Evolutionary conservation across 2,888 invertebrate species (phyloP).

Genomic region (Diarsia dahlii): DNA sequence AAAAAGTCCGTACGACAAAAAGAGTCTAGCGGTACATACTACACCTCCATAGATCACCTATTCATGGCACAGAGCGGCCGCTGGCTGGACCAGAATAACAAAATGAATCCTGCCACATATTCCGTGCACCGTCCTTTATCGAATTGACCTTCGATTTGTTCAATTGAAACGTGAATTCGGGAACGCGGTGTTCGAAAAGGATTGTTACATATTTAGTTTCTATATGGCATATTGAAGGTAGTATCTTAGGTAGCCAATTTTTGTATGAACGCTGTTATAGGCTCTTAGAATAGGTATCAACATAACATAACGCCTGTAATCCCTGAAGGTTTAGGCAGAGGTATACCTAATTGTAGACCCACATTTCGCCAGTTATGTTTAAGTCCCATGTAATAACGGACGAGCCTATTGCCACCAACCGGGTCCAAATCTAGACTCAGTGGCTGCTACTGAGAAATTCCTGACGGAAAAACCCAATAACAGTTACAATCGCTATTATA

Average conservation of each 20-base stretch:
- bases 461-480: too few species aligned
- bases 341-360: too few species aligned
- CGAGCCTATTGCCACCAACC: too few species aligned
- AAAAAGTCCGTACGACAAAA: constrained; percentile 27
- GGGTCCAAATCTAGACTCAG: too few species aligned
- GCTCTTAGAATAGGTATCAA: too few species aligned
- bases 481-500: neutral
- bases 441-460: too few species aligned
- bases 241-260: neutral
- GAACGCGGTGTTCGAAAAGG: constrained; percentile 26
- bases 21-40: constrained; percentile 7
- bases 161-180: constrained; percentile 42
- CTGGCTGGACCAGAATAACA: constrained; percentile 50
- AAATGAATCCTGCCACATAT: constrained; percentile 38
- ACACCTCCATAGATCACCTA: constrained; percentile 44
- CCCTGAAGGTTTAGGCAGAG: too few species aligned
- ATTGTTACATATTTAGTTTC: constrained; percentile 7
- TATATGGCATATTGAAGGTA: neutral
- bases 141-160: constrained; percentile 56
- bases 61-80: constrained; percentile 39
- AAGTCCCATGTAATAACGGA: too few species aligned
- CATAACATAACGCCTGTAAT: too few species aligned
- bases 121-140: constrained; percentile 31
- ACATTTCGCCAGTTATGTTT: too few species aligned
- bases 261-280: too few species aligned